These are phyloP conservation scores for Caerostris extrusa DNA, from an alignment of 1,140 invertebrate genomes.

Conservation along the genomic window DNA sequence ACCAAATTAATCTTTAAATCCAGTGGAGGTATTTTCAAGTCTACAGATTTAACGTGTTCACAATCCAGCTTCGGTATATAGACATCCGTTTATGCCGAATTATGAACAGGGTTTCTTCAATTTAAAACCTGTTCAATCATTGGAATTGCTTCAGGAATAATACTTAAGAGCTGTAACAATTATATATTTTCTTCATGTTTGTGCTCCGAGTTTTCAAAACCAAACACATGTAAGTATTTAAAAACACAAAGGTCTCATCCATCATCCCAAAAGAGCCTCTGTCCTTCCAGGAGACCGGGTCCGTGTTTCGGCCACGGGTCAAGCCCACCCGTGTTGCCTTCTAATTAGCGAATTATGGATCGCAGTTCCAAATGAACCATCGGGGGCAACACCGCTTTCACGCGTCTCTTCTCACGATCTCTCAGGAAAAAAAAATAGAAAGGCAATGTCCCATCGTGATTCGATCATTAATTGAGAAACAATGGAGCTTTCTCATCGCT, in stretches of 20 bases:
- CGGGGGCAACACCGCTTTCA: neutral
- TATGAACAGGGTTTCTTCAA: too few relatives aligned
- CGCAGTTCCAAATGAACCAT: neutral
- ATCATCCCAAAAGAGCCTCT: conserved; percentile 3
- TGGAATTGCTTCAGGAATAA: too few relatives aligned
- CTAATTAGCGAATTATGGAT: conserved; percentile 54
- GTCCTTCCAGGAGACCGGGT: neutral
- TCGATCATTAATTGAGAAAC: conserved; percentile 35
- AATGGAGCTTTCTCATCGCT: conserved; percentile 26
- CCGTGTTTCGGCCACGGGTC: neutral
- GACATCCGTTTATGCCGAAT: too few relatives aligned
- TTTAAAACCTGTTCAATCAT: too few relatives aligned
- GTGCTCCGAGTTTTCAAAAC: neutral
- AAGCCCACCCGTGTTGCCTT: conserved; percentile 33
- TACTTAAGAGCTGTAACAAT: too few relatives aligned
- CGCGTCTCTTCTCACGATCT: conserved; percentile 60
- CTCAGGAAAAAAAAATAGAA: neutral
- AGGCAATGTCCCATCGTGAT: conserved; percentile 27
- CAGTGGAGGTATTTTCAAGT: too few relatives aligned
- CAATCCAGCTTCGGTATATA: too few relatives aligned
- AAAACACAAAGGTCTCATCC: neutral
- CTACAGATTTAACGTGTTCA: too few relatives aligned
- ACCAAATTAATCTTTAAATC: too few relatives aligned
- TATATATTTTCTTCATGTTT: neutral
- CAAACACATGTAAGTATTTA: neutral